phyloP scores from a whole-genome alignment of 2,113 vertebrate species.

The Phocoena sinus region DNA sequence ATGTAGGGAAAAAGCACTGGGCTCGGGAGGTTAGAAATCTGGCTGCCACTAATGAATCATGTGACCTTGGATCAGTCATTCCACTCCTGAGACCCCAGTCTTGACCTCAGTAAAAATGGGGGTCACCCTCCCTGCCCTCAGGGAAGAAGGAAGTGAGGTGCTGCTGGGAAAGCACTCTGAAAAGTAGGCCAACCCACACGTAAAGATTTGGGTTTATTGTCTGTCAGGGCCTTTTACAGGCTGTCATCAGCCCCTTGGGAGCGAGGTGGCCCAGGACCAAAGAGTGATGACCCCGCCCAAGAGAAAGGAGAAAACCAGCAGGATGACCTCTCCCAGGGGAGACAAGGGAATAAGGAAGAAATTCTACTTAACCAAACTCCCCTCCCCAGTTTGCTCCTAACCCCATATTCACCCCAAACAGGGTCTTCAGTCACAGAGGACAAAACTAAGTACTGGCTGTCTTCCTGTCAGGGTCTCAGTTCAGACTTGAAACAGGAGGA shows the following conservation, averaged over 20 bases:
- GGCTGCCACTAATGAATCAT: background rate
- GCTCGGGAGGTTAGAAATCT: background rate
- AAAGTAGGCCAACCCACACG: slow-evolving; percentile 52
- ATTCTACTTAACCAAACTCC: background rate
- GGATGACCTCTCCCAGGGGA: background rate
- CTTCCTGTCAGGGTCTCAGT: background rate
- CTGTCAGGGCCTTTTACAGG: background rate
- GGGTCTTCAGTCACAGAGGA: background rate
- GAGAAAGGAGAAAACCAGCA: background rate
- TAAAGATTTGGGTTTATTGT: background rate
- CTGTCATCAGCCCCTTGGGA: background rate
- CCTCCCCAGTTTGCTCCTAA: background rate
- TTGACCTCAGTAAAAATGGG: slow-evolving; percentile 11
- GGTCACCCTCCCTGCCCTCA: slow-evolving; percentile 12
- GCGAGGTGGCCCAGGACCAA: background rate
- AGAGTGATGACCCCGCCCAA: background rate
- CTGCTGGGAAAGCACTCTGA: slow-evolving; percentile 19
- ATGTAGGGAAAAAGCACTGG: background rate
- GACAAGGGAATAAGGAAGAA: background rate
- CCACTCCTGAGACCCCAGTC: background rate
- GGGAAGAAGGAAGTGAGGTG: slow-evolving; percentile 37
- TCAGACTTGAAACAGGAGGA: background rate
- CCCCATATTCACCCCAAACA: background rate
- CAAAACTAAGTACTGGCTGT: background rate
- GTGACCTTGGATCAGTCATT: background rate